A percentile compares a stretch with the other conserved stretches of the same genome.
Evolutionary conservation across 2,113 vertebrate genomes (phyloP).

Genomic region (Gymnogyps californianus): DNA sequence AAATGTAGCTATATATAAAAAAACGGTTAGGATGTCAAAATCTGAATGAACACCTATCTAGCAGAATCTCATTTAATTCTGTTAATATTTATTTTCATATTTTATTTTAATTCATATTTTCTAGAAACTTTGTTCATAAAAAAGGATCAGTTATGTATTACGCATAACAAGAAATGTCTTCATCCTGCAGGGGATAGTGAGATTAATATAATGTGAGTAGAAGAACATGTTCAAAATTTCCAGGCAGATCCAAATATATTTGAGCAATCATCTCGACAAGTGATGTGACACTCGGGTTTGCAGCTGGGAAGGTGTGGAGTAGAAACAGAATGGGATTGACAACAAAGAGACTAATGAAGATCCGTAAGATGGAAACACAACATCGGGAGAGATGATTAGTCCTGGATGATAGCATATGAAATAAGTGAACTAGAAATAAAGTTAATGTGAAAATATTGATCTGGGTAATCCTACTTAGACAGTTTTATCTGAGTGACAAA

Average conservation of each 20-base stretch:
- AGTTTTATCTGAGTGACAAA: background rate
- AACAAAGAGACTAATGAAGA: background rate
- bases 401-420: background rate
- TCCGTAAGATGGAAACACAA: background rate
- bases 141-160: background rate
- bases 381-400: background rate
- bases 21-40: background rate
- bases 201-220: background rate
- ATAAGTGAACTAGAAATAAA: constrained; percentile 13
- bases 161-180: background rate
- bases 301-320: background rate
- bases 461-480: background rate
- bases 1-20: background rate
- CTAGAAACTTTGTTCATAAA: background rate
- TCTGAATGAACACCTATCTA: background rate
- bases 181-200: background rate
- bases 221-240: background rate
- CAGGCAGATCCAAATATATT: background rate
- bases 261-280: background rate
- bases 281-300: background rate
- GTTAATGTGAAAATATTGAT: constrained; percentile 5
- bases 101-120: background rate
- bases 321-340: background rate
- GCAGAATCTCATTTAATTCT: background rate
- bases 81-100: background rate